phyloP scores from a whole-genome alignment of 2,888 invertebrate species.

The Dione vanillae region DNA sequence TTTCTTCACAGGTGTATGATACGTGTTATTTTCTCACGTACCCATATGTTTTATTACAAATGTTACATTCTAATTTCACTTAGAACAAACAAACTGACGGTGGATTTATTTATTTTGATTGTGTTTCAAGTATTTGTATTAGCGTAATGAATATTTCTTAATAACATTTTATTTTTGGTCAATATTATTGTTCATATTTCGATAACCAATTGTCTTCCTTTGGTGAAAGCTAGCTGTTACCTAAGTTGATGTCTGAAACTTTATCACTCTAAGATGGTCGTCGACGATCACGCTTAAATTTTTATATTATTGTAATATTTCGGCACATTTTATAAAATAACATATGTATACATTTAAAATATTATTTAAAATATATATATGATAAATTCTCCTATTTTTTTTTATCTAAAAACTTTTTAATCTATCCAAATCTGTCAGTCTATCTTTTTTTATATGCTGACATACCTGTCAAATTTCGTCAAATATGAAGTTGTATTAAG shows the following conservation, averaged over 20 bases:
- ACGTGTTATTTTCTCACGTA: conserved; percentile 57
- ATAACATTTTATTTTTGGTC: background rate
- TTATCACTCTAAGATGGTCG: background rate
- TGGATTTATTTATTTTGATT: conserved; percentile 30
- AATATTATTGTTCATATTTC: background rate
- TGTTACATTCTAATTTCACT: conserved; percentile 26
- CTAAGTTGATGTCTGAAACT: background rate
- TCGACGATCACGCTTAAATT: no score
- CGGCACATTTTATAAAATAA: no score
- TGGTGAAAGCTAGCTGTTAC: background rate
- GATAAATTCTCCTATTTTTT: no score
- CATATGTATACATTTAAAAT: no score
- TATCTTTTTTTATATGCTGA: no score
- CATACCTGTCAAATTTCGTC: no score
- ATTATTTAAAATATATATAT: no score
- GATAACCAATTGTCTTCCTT: background rate
- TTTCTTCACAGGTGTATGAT: conserved; percentile 51
- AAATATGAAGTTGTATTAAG: no score
- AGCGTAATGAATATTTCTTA: background rate
- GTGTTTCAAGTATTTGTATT: conserved; percentile 20
- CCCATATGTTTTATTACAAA: conserved; percentile 30
- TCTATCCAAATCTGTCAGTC: no score
- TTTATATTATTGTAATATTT: no score
- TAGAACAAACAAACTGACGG: conserved; percentile 30
- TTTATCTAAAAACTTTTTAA: no score